Evolutionary conservation across 2,888 invertebrate genomes (phyloP).

Genomic region (Branchellion lobata): DNA sequence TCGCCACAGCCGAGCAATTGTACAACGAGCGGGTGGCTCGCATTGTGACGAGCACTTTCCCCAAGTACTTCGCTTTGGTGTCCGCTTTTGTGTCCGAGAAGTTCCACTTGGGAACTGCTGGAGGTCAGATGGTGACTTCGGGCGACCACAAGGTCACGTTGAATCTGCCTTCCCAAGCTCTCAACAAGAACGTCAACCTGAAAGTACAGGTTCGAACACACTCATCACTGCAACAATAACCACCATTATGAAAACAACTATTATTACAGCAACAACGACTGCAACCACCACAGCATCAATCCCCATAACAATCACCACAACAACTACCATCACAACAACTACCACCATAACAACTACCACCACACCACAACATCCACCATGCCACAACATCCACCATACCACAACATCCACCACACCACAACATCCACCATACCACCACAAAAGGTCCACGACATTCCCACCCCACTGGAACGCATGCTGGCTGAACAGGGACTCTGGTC

Average conservation of each 20-base stretch:
- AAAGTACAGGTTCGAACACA: conserved; percentile 79
- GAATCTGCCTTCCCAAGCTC: not conserved
- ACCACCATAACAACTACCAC: too few relatives aligned
- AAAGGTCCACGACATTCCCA: conserved; percentile 96
- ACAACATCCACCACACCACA: too few relatives aligned
- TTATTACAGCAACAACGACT: too few relatives aligned
- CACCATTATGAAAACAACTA: too few relatives aligned
- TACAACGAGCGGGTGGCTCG: conserved; percentile 86
- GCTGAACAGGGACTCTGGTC: conserved; percentile 97
- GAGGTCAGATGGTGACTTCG: conserved; percentile 5
- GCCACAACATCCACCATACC: too few relatives aligned
- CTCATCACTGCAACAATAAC: too few relatives aligned
- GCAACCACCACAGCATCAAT: too few relatives aligned
- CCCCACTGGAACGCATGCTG: conserved; percentile 91
- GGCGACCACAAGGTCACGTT: conserved; percentile 61
- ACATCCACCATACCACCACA: too few relatives aligned
- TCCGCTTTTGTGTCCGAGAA: conserved; percentile 73
- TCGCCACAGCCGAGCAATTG: conserved; percentile 70
- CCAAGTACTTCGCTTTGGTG: conserved; percentile 97
- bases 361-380: too few relatives aligned
- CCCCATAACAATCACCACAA: too few relatives aligned
- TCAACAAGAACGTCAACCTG: conserved; percentile 31
- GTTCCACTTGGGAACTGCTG: not conserved
- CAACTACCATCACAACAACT: too few relatives aligned
- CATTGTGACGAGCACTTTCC: conserved; percentile 96